These are phyloP conservation scores for Cancer borealis DNA, from an alignment of 2,888 invertebrate species.

Conservation along the genomic window DNA sequence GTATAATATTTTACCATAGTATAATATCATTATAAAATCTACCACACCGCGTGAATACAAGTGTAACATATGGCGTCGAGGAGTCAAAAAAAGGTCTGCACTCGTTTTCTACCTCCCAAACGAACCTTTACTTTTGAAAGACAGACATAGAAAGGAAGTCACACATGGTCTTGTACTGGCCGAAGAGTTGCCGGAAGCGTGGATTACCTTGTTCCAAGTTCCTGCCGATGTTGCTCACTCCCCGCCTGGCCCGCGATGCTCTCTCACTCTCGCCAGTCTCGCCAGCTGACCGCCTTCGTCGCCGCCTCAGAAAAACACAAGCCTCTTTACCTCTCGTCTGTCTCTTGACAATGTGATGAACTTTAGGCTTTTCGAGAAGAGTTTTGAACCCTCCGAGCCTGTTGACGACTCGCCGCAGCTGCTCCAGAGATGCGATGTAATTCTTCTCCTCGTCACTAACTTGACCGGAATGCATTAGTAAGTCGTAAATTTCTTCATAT, in stretches of 20 bases:
- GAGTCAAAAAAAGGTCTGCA: background rate
- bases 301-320: conserved; percentile 58
- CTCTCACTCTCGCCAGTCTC: background rate
- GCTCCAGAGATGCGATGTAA: conserved; percentile 39
- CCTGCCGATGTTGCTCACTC: conserved; percentile 57
- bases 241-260: conserved; percentile 28
- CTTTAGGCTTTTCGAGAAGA: background rate
- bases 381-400: conserved; percentile 49
- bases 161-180: conserved; percentile 65
- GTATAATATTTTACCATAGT: background rate
- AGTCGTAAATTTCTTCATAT: background rate
- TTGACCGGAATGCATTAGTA: background rate
- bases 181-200: conserved; percentile 62
- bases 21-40: background rate
- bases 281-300: conserved; percentile 23
- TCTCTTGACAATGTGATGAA: conserved; percentile 63
- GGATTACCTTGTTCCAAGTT: conserved; percentile 62
- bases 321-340: conserved; percentile 61
- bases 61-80: background rate
- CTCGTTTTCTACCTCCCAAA: background rate
- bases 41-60: background rate
- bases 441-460: conserved; percentile 47
- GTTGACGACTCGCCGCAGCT: conserved; percentile 52
- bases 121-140: background rate
- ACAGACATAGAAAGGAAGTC: conserved; percentile 50